Percentiles rank a stretch among this genome's conserved stretches.
These are phyloP conservation scores for Allolobophora icterica DNA, from an alignment of 2,888 invertebrate genomes.

Conservation along the genomic window DNA sequence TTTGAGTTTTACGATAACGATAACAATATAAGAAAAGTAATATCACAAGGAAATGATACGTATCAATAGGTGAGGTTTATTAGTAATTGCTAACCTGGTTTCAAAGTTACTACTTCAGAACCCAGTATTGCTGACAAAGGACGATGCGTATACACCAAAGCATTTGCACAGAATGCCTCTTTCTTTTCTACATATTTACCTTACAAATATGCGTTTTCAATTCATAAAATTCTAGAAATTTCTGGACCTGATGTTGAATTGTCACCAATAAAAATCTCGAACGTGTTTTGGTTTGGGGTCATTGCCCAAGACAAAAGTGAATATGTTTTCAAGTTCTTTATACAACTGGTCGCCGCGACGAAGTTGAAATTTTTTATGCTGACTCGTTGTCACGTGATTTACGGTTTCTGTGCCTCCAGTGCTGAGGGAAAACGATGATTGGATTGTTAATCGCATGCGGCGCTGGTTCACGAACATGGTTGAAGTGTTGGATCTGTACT, in stretches of 20 bases:
- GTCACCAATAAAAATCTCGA: background rate
- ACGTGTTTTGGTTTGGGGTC: background rate
- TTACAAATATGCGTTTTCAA: conserved; percentile 8
- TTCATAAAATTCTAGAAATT: background rate
- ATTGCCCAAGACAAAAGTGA: background rate
- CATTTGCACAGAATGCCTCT: background rate
- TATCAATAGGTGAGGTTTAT: background rate
- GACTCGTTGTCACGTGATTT: background rate
- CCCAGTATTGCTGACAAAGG: background rate
- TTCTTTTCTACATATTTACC: background rate
- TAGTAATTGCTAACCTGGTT: background rate
- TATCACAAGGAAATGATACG: background rate
- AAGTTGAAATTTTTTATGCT: background rate
- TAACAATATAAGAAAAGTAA: background rate
- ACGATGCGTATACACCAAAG: background rate
- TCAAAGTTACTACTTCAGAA: background rate
- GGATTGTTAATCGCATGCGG: background rate
- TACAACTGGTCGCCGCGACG: background rate
- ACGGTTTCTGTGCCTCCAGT: background rate
- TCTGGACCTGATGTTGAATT: background rate
- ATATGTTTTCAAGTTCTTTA: background rate
- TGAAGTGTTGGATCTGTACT: too few species aligned
- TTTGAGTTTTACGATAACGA: background rate
- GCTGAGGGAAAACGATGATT: background rate
- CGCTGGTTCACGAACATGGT: background rate